Evolutionary conservation across 2,888 invertebrate genomes (phyloP), one percentile per base, ranked within the genome.

Genomic region (Colostygia pectinataria): DNA sequence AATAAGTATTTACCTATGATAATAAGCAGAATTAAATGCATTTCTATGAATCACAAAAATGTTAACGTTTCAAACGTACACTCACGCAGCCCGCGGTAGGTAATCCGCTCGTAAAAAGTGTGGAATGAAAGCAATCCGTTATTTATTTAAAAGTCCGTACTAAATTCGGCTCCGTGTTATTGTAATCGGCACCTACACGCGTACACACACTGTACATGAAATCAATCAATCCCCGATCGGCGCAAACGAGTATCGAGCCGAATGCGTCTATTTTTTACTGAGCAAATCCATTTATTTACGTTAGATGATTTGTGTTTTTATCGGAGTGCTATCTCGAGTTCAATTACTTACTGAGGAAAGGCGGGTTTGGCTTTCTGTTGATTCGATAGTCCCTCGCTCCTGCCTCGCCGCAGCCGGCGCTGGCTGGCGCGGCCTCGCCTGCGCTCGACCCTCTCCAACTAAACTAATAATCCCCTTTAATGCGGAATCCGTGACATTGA

Each of bases 71-170:
- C 10, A 29, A 12, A 18, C 15, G 15, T 8, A 15, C 28, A 10
- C 5, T 18, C 33, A 2, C n/a, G 25, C 9, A 1, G 13, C 18
- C n/a, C 9, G 32, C 28, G 29, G 43, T 27, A 38, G 31, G 27
- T 43, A 29, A 40, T 31, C 41, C 45, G 28, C 43, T 37, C 51
- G 42, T 51, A 46, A 44, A n/a, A 31, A 29, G 39, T 41, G 31
- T 7, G 43, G 33, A 52, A 42, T 42, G 42, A 42, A 46, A 34
- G 32, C 14, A 20, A 38, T 42, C 46, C 41, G 40, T 51, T 55
- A 53, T 59, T 57, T 57, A 55, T 57, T 43, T 55, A 51, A 50
- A 52, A 54, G 36, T 52, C 29, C 24, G 38, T 14, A 32, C 55
- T 53, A 46, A 46, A 57, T 51, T 39, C 8, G 46, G 42, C 27